Evolutionary conservation across 2,888 invertebrate genomes (phyloP), one percentile per base, ranked within the genome.

Genomic region (Dynastes grantii): DNA sequence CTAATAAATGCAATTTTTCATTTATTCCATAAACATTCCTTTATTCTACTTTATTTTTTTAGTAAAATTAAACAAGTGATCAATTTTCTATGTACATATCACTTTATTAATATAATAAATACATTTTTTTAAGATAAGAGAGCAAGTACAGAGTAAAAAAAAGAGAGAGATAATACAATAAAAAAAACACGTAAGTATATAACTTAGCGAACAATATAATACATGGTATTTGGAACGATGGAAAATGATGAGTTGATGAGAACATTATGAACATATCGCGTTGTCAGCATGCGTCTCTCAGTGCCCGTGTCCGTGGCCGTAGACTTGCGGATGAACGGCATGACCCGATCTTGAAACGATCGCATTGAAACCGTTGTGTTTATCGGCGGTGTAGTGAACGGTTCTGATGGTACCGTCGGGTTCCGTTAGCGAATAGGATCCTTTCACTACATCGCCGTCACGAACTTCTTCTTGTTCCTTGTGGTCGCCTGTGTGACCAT

Each of bases 351-450:
- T 84, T 58, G 84, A 82, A 2, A 87, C 87, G n/a, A 85, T 85
- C 16, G 87, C 87, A 76, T 86, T 85, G 83, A 87, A 87, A 22
- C 87, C 87, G 49, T 80, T 81, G 65, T 87, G 84, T 45, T 84
- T 84, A 78, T 84, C 86, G 27, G 87, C 83, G 51, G 83, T 85
- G 82, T 89, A 88, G 77, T 88, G 85, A 22, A 88, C 88, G 6
- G 86, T 83, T 11, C 88, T 84, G 29, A 84, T 84, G 78, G 88
- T 88, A 79, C 88, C 88, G 82, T 88, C 89, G 55, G 88, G 86
- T 81, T 88, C 88, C 49, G 86, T 84, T n/a, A 88, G 77, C 45
- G 85, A 84, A 84, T 88, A 88, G 13, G 83, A 84, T 49, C 88
- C 88, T 71, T 86, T 86, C 32, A 88, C 88, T 49, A 85, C 81